Evolutionary conservation across 2,888 invertebrate genomes (phyloP).

Genomic region (Lasiommata megera): DNA sequence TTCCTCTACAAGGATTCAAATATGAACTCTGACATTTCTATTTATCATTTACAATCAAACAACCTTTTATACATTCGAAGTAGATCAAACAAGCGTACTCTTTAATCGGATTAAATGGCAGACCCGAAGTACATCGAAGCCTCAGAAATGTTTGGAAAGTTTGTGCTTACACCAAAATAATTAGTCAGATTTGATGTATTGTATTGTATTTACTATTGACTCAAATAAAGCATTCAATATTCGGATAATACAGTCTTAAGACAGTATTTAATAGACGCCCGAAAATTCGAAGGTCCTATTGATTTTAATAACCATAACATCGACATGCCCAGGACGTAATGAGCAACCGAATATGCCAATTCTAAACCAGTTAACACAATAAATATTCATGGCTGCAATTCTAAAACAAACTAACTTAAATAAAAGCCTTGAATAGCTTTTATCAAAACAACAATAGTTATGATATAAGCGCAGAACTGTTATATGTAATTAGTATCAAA

Average conservation of each 20-base stretch:
- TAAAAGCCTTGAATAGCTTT: neutral
- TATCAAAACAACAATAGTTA: neutral
- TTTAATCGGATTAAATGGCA: conserved; percentile 57
- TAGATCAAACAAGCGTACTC: conserved; percentile 36
- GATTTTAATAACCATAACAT: too few species aligned
- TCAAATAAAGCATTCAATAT: neutral
- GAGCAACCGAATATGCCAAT: too few species aligned
- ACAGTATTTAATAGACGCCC: too few species aligned
- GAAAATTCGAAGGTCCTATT: too few species aligned
- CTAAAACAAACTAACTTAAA: neutral
- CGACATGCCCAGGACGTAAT: too few species aligned
- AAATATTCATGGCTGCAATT: too few species aligned
- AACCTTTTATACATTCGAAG: neutral
- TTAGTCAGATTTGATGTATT: conserved; percentile 4
- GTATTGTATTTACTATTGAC: neutral
- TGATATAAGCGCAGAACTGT: neutral
- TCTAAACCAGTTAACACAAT: too few species aligned
- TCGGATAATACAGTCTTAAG: neutral
- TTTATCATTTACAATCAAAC: too few species aligned
- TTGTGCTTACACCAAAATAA: neutral
- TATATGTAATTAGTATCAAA: neutral
- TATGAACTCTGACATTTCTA: too few species aligned
- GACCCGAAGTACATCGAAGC: conserved; percentile 45
- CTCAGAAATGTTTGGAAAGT: conserved; percentile 34
- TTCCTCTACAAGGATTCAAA: too few species aligned